These are phyloP conservation scores for Falco columbarius DNA, from an alignment of 2,797 vertebrate genomes.

Conservation along the genomic window DNA sequence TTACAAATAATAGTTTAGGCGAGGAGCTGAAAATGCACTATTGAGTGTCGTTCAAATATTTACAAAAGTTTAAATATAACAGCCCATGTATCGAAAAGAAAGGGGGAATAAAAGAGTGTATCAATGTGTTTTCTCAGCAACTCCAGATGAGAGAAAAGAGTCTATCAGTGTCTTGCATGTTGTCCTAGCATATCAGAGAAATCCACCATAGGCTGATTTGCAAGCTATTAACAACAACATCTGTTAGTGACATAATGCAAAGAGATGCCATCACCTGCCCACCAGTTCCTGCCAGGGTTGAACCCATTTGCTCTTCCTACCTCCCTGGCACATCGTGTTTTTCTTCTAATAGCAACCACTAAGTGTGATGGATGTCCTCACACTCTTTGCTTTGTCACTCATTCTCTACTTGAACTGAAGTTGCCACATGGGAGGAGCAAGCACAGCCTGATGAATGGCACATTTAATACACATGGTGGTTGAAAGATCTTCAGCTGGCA, in stretches of 20 bases:
- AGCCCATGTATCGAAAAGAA: not conserved
- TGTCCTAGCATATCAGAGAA: not conserved
- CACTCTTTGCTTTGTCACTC: not conserved
- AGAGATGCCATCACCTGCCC: not conserved
- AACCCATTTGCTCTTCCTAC: not conserved
- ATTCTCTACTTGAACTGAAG: not conserved
- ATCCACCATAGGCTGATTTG: not conserved
- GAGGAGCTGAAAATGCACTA: not conserved
- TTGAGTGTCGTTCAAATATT: not conserved
- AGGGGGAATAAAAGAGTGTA: rapidly evolving
- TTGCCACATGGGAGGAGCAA: not conserved
- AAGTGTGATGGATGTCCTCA: not conserved
- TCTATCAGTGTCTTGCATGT: not conserved
- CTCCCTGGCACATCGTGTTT: not conserved
- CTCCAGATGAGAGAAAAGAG: not conserved
- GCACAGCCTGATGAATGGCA: not conserved
- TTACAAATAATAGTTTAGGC: not conserved
- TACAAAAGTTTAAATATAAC: not conserved
- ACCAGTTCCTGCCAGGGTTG: not conserved
- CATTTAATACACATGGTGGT: not conserved
- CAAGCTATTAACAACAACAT: constrained; percentile 14
- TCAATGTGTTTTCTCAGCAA: not conserved
- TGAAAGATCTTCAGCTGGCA: not conserved
- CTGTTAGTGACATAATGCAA: not conserved
- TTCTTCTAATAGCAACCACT: not conserved